phyloP scores from a whole-genome alignment of 1,140 invertebrate species.

The Calliopsis andreniformis region DNA sequence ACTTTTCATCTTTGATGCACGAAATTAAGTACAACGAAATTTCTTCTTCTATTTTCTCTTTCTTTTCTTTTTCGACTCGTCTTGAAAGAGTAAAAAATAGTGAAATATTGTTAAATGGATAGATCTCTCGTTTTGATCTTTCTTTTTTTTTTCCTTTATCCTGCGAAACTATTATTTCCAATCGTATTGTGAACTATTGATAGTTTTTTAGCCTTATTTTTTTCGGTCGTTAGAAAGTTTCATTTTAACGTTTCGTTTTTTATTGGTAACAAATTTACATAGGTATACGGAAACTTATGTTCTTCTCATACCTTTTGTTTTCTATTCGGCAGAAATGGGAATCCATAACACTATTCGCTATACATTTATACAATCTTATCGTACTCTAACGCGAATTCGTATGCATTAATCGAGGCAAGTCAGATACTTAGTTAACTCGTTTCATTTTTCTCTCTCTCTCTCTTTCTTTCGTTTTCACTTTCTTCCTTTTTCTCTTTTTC shows the following conservation, averaged over 20 bases:
- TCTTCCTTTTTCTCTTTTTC: slow-evolving; percentile 31
- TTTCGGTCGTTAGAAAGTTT: slow-evolving; percentile 62
- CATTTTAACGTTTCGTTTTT: slow-evolving; percentile 59
- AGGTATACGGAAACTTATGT: slow-evolving; percentile 69
- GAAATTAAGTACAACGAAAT: slow-evolving; percentile 64
- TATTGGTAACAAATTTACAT: slow-evolving; percentile 76
- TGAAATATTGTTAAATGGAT: slow-evolving; percentile 55
- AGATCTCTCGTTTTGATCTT: slow-evolving; percentile 28
- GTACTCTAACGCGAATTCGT: slow-evolving; percentile 60
- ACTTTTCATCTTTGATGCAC: slow-evolving; percentile 53
- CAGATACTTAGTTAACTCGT: slow-evolving; percentile 54
- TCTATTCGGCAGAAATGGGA: slow-evolving; percentile 68
- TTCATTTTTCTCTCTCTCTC: slow-evolving; percentile 30
- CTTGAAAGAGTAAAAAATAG: slow-evolving; percentile 59
- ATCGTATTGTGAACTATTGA: slow-evolving; percentile 37
- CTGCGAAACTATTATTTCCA: slow-evolving; percentile 46
- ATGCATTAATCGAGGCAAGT: slow-evolving; percentile 66
- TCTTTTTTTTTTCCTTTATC: slow-evolving; percentile 44
- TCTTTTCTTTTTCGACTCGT: slow-evolving; percentile 39
- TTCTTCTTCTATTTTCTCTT: slow-evolving; percentile 32
- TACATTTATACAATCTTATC: slow-evolving; percentile 80
- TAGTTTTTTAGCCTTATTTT: slow-evolving; percentile 38
- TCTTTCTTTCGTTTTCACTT: slow-evolving; percentile 22
- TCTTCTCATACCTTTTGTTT: slow-evolving; percentile 63
- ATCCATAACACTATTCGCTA: slow-evolving; percentile 75